Conservation (phyloP, 2,888 invertebrate species). For the Eulithis testata region DNA sequence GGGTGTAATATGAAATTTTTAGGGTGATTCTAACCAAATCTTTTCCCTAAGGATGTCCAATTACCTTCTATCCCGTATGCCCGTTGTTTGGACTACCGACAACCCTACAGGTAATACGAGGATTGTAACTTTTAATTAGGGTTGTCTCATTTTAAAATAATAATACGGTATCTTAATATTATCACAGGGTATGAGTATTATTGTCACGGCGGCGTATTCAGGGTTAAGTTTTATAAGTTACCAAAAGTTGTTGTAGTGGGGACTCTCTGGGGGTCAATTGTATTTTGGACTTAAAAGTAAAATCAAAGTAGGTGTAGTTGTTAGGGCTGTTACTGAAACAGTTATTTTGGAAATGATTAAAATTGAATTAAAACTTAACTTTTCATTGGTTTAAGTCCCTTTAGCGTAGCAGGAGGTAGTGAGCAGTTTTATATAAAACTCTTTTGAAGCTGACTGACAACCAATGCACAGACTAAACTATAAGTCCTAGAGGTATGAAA, state of each 20-base stretch:
- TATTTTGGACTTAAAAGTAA: too few species aligned
- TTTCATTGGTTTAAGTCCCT: too few species aligned
- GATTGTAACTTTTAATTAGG: constrained; percentile 28
- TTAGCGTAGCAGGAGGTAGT: too few species aligned
- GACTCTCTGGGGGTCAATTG: too few species aligned
- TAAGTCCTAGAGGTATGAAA: too few species aligned
- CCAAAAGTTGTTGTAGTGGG: neutral
- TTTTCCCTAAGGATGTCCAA: constrained; percentile 33
- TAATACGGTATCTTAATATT: constrained; percentile 11
- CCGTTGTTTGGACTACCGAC: constrained; percentile 7
- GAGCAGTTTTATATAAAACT: too few species aligned
- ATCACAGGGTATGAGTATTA: constrained; percentile 1
- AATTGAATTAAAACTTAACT: too few species aligned
- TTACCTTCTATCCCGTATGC: constrained; percentile 26
- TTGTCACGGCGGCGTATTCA: neutral
- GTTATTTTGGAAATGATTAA: too few species aligned
- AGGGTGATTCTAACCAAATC: constrained; percentile 47
- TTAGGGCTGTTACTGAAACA: too few species aligned
- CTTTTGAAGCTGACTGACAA: too few species aligned
- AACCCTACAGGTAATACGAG: constrained; percentile 23
- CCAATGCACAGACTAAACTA: too few species aligned
- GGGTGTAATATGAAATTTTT: constrained; percentile 49
- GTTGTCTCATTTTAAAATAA: constrained; percentile 27
- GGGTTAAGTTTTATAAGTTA: constrained; percentile 1
- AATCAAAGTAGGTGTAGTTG: too few species aligned